Evolutionary conservation across 2,113 vertebrate species (phyloP).

Genomic region (Uropsilus gracilis): DNA sequence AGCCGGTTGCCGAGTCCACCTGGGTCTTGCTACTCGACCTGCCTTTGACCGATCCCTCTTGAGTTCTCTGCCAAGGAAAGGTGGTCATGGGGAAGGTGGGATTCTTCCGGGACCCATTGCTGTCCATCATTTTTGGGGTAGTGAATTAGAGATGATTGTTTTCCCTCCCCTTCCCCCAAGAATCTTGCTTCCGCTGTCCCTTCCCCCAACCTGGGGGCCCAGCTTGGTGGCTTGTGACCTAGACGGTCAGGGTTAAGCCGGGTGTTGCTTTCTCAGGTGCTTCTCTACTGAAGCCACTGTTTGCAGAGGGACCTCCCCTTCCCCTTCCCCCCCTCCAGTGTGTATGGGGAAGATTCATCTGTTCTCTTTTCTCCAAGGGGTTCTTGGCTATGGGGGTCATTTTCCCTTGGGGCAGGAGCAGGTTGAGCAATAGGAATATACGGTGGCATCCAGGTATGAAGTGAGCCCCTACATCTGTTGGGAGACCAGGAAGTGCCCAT

Average conservation of each 20-base stretch:
- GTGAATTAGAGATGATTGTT: neutral
- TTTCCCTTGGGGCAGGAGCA: neutral
- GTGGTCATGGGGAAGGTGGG: neutral
- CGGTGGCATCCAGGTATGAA: conserved; percentile 29
- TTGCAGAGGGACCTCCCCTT: neutral
- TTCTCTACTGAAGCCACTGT: neutral
- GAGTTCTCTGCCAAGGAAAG: neutral
- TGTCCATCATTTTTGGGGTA: neutral
- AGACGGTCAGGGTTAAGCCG: neutral
- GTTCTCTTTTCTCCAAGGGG: conserved; percentile 4
- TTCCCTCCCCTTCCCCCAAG: neutral
- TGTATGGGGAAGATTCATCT: neutral
- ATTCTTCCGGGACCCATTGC: neutral
- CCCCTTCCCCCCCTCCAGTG: neutral
- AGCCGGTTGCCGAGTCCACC: neutral
- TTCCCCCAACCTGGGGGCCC: neutral
- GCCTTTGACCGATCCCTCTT: neutral
- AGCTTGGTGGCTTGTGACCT: neutral
- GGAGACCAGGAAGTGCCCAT: conserved; percentile 62
- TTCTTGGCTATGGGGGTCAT: neutral
- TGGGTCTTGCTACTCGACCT: neutral
- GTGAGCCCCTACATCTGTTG: conserved; percentile 40
- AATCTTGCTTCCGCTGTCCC: neutral
- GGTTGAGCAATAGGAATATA: conserved; percentile 36
- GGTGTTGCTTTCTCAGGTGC: neutral